Base-by-base conservation (phyloP, 2,888 invertebrate species). In the Dynastes maya region DNA sequence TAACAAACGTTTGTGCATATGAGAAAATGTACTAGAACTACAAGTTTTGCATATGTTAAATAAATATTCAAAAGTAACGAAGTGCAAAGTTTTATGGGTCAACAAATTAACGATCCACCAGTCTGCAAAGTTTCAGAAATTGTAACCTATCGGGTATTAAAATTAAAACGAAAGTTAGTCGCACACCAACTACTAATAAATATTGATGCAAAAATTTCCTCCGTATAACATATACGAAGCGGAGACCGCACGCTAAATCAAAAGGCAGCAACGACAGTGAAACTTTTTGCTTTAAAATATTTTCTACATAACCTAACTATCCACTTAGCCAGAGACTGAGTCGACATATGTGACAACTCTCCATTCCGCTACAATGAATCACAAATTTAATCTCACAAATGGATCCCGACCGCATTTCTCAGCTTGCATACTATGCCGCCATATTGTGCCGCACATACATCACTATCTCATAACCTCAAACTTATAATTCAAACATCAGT, bases 341-440 rank as follows among this genome's bases (percentile, higher is more conserved):
- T 88, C 90, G 90, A 89, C 92, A 92, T 92, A 92, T 92, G 92
- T 92, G 92, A 92, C 91, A 91, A 91, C 88, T 91, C 90, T 89
- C 89, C 89, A 89, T 89, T 89, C 89, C 89, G 85, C 88, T 87
- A 89, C 89, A 87, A 89, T 90, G 91, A 91, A 91, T 91, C 91
- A 91, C 91, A 91, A 91, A 90, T 90, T 92, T 93, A 94, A 94
- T 94, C 91, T 93, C 91, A 90, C 92, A 92, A 93, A 93, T 93
- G 92, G 92, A 90, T 88, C 82, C 84, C 82, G 84, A 83, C 83
- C 84, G 83, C 85, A 84, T 83, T 83, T 83, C 84, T 83, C 84
- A 81, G 80, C 83, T 81, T 81, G 83, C 83, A 83, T 83, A 82
- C 81, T 84, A 82, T 45, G 82, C 85, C 83, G 87, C 88, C 88